These are phyloP conservation scores for Poecile atricapillus DNA, from an alignment of 2,113 vertebrate species.

Conservation along the genomic window DNA sequence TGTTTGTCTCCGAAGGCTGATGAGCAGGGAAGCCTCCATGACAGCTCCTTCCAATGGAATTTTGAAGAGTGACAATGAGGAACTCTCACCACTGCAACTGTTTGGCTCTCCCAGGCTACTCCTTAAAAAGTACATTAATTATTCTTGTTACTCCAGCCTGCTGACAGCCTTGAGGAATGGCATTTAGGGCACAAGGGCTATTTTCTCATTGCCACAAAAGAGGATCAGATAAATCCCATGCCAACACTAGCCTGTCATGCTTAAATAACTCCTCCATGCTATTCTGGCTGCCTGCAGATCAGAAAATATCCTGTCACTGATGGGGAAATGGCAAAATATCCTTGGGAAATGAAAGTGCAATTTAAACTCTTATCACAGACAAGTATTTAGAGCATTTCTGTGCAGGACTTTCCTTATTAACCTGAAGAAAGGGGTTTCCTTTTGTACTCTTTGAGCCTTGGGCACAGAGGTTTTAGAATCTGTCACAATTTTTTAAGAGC, in stretches of 20 bases:
- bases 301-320: background rate
- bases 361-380: background rate
- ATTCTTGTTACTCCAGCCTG: background rate
- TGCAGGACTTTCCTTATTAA: background rate
- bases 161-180: conserved; percentile 15
- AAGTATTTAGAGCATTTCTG: background rate
- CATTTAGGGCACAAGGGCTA: background rate
- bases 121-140: conserved; percentile 45
- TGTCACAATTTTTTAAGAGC: background rate
- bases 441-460: background rate
- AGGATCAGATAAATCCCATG: conserved; percentile 41
- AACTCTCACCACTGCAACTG: background rate
- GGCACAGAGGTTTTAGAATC: background rate
- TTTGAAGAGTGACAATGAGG: background rate
- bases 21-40: background rate
- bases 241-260: background rate
- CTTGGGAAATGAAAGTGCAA: background rate
- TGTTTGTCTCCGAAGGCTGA: background rate
- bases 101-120: conserved; percentile 36
- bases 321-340: background rate
- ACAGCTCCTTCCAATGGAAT: conserved; percentile 5
- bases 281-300: background rate
- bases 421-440: background rate
- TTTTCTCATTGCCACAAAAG: background rate
- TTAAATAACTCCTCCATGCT: background rate